Percentiles rank a stretch among this genome's conserved stretches.
These are phyloP conservation scores for Ephydatia muelleri DNA, from an alignment of 37 sponge, comb jelly and placozoan genomes.

Conservation along the genomic window DNA sequence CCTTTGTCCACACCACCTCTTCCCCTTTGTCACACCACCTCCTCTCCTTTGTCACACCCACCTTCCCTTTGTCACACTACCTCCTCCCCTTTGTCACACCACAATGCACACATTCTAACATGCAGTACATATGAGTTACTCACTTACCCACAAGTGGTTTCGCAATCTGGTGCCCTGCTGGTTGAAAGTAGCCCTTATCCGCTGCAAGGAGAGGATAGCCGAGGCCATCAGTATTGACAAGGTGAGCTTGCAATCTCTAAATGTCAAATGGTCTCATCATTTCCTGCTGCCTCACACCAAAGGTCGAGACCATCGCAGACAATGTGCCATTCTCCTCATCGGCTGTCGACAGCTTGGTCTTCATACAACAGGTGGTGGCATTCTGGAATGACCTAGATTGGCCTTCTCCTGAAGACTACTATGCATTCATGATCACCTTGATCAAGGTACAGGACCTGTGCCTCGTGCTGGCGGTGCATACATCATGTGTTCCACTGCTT, in stretches of 20 bases:
- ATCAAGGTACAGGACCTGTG: not conserved
- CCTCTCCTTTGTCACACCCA: not conserved
- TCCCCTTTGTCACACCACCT: not conserved
- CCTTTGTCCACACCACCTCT: not conserved
- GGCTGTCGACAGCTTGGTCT: conserved; percentile 43
- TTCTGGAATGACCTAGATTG: conserved; percentile 51
- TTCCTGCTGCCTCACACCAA: too few relatives aligned
- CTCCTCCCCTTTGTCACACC: not conserved
- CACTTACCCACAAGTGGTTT: conserved; percentile 57
- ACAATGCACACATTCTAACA: not conserved
- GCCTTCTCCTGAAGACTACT: conserved; percentile 38
- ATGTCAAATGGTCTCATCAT: not conserved
- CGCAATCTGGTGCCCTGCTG: conserved; percentile 38
- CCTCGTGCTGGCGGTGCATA: not conserved
- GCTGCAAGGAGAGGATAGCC: conserved; percentile 19
- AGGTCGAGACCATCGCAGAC: conserved; percentile 8
- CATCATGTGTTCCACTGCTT: not conserved
- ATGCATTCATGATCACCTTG: conserved; percentile 14
- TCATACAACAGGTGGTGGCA: conserved; percentile 32
- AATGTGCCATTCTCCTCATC: conserved; percentile 45
- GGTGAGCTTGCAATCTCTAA: conserved; percentile 7
- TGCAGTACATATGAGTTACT: not conserved
- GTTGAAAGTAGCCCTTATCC: conserved; percentile 28
- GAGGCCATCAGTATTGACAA: conserved; percentile 50
- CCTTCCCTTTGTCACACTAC: not conserved